These are phyloP conservation scores for Oryctolagus cuniculus DNA, from an alignment of 2,113 vertebrate species.

Conservation along the genomic window DNA sequence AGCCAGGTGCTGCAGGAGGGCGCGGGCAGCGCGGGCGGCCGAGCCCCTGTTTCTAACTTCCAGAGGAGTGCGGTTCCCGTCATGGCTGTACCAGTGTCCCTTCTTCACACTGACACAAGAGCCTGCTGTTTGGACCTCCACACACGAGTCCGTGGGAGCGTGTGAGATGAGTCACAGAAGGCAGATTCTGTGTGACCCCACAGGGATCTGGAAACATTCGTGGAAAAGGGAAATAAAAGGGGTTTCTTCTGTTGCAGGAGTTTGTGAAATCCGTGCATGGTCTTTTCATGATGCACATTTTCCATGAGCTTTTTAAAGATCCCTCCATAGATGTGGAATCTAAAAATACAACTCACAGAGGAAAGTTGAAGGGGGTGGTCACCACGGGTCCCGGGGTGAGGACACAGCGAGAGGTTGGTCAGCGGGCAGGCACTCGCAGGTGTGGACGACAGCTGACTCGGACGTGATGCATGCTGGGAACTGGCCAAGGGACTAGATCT, in stretches of 20 bases:
- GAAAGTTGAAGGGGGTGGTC: no score
- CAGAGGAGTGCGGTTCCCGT: neutral
- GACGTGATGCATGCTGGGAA: neutral
- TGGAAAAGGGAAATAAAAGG: no score
- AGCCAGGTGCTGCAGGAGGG: no score
- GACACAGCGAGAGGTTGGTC: fast-evolving
- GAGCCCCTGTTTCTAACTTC: neutral
- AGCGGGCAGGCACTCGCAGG: no score
- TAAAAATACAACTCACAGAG: neutral
- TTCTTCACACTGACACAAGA: neutral
- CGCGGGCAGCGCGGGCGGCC: no score
- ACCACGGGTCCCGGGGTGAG: fast-evolving
- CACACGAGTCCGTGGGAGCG: fast-evolving
- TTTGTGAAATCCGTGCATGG: no score
- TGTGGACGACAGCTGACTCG: no score
- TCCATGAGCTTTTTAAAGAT: no score
- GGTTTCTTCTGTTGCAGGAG: no score
- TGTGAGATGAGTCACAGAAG: neutral
- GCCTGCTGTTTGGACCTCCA: neutral
- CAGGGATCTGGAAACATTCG: no score
- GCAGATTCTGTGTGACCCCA: fast-evolving
- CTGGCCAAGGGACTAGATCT: neutral
- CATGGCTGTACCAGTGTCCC: neutral
- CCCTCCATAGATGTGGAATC: neutral
- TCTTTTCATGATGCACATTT: no score